Evolutionary conservation across 2,113 vertebrate species (phyloP).

Genomic region (Mohoua ochrocephala): DNA sequence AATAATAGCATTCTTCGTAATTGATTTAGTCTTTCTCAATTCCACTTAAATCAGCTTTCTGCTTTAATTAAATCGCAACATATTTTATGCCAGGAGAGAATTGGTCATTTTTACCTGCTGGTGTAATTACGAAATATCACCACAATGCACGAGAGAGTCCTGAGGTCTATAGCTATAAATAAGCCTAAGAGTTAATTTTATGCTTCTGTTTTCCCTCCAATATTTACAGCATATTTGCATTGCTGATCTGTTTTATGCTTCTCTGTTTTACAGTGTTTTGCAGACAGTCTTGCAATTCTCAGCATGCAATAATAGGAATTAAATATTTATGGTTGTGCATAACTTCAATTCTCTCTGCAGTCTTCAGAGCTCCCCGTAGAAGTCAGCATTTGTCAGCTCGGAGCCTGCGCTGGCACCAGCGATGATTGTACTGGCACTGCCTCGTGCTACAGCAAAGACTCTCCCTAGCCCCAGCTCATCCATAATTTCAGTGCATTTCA

Average conservation of each 20-base stretch:
- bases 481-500: not conserved
- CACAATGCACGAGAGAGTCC: not conserved
- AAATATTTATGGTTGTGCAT: slow-evolving; percentile 44
- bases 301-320: slow-evolving; percentile 18
- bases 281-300: slow-evolving; percentile 12
- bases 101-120: slow-evolving; percentile 13
- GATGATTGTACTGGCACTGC: not conserved
- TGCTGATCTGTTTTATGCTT: not conserved
- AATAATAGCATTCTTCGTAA: slow-evolving; percentile 20
- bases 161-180: not conserved
- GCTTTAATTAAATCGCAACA: slow-evolving; percentile 46
- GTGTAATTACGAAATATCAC: not conserved
- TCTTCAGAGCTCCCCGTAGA: not conserved
- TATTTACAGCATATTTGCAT: slow-evolving; percentile 28
- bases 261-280: slow-evolving; percentile 9
- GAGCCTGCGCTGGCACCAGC: not conserved
- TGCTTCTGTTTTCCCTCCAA: not conserved
- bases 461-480: not conserved
- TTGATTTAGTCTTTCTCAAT: slow-evolving; percentile 24
- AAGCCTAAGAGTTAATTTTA: slow-evolving; percentile 17
- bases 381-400: not conserved
- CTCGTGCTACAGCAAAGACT: not conserved
- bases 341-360: not conserved
- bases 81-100: slow-evolving; percentile 27
- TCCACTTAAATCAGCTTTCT: slow-evolving; percentile 30